phyloP scores from a whole-genome alignment of 2,113 vertebrate genomes.

The Lipotes vexillifer region DNA sequence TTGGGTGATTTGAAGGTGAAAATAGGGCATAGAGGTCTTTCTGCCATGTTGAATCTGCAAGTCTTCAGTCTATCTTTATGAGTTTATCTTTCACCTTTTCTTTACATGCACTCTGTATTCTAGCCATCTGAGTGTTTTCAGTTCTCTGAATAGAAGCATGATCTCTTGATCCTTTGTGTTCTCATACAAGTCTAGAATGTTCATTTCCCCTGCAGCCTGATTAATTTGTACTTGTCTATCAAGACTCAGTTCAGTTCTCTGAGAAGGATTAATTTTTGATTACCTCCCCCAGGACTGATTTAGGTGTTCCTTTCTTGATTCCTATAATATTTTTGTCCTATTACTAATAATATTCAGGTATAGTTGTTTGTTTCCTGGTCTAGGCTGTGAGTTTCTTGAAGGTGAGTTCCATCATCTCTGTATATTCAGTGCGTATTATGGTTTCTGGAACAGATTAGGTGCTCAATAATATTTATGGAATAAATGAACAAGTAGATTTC shows the following conservation, averaged over 20 bases:
- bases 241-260: background rate
- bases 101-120: background rate
- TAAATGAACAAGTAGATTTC: background rate
- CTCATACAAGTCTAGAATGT: background rate
- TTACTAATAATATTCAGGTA: background rate
- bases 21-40: background rate
- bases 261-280: conserved; percentile 6
- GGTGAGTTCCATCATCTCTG: background rate
- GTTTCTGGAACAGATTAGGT: conserved; percentile 9
- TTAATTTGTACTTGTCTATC: background rate
- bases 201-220: background rate
- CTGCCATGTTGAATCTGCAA: background rate
- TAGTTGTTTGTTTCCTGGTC: background rate
- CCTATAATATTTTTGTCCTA: background rate
- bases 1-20: background rate
- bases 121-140: background rate
- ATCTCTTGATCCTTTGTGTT: conserved; percentile 12
- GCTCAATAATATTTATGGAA: conserved; percentile 15
- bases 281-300: background rate
- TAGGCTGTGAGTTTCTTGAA: conserved; percentile 11
- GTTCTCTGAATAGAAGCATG: background rate
- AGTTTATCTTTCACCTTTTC: background rate
- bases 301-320: background rate
- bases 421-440: background rate
- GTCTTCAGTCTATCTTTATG: background rate